These are phyloP conservation scores for Eledona agricola DNA, from an alignment of 2,888 invertebrate genomes.

Conservation along the genomic window DNA sequence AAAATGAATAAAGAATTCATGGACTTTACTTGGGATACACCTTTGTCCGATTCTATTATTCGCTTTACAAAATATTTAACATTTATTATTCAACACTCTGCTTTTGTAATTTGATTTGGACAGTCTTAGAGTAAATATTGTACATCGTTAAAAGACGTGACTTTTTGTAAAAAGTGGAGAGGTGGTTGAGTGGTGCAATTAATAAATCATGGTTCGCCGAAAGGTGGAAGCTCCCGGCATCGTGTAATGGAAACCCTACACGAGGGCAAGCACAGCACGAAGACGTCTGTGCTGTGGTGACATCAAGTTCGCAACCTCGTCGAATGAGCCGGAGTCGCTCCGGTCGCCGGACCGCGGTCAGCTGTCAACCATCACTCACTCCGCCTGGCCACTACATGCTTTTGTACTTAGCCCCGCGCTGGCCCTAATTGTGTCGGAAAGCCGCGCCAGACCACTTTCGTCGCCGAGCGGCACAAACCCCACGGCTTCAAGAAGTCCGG, in stretches of 20 bases:
- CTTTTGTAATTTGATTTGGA: no score
- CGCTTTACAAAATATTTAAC: no score
- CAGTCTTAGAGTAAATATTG: no score
- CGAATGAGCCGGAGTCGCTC: conserved; percentile 24
- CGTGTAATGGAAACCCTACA: background rate
- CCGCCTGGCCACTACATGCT: conserved; percentile 62
- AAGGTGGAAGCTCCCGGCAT: background rate
- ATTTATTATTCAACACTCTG: no score
- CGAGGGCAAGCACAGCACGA: no score
- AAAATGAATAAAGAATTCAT: no score
- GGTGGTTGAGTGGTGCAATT: no score
- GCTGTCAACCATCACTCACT: conserved; percentile 64
- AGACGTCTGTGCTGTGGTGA: conserved; percentile 18
- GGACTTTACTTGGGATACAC: no score
- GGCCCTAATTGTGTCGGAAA: conserved; percentile 63
- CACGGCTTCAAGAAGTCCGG: conserved; percentile 27
- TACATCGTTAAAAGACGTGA: no score
- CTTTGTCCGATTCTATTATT: no score
- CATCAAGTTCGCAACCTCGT: conserved; percentile 30
- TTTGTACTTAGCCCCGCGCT: conserved; percentile 63
- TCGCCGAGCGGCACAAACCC: conserved; percentile 50
- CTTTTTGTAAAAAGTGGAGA: no score
- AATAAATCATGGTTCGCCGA: no score
- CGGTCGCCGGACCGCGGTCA: conserved; percentile 59
- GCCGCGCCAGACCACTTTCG: conserved; percentile 47